Base-by-base conservation (phyloP, 2,797 vertebrate species). In the Hydrolagus colliei region DNA sequence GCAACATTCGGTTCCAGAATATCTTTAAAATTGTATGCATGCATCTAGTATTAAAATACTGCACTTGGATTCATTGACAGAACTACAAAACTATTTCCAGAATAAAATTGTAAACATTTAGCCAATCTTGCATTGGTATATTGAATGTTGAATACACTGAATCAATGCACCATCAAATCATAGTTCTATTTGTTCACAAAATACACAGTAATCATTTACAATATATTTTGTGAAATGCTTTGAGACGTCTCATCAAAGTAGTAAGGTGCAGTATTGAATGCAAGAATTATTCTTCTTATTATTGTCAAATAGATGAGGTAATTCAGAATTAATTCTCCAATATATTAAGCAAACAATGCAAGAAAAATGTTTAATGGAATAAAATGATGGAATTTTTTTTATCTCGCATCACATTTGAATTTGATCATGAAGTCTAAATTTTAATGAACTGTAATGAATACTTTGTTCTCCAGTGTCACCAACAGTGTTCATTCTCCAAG, bases 371-470 rank as follows among this genome's bases (percentile, higher is more conserved):
- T 63, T 79, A 79, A 27, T 35, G 62, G 22, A 65, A 16, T 80
- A 9, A 32, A 35, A 16, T 41, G 1, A 20, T 61, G 22, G 13
- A 41, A 86, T 90, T 92, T 89, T 89, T 89, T 88, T 41, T 16
- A 20, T 62, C 86, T 87, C 88, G 32, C 7, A n/a, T 16, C 16
- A n/a, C 18, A 71, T 84, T 20, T 71, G 79, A 52, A 84, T n/a
- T 84, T 71, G 65, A 87, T 86, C 52, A n/a, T 9, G 67, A 89
- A 87, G 86, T 76, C 87, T 90, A 89, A 86, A 89, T 88, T 73
- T 86, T 91, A 91, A 89, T 89, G 88, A 91, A 87, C 82, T 85
- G 90, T 92, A 92, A 94, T 78, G 87, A 89, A 93, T 87, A 92
- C 90, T 18, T 78, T 72, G 12, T 89, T 92, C 91, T 93, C 87